A percentile compares a stretch with the other conserved stretches of the same genome.
These are phyloP conservation scores for Chamaea fasciata DNA, from an alignment of 2,113 vertebrate species.

Conservation along the genomic window DNA sequence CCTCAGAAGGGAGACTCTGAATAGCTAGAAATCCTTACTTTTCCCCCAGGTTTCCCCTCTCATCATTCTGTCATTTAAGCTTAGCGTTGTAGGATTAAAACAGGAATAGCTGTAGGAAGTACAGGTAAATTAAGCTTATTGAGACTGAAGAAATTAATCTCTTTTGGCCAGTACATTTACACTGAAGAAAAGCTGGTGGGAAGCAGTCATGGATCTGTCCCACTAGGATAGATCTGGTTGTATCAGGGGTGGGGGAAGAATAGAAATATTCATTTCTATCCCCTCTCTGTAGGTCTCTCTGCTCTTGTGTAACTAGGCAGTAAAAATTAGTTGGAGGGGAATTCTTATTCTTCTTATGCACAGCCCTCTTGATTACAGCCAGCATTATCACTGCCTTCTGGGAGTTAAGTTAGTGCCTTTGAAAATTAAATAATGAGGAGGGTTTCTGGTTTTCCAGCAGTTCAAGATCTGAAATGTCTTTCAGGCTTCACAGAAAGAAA, in stretches of 20 bases:
- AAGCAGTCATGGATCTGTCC: background rate
- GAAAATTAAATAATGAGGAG: background rate
- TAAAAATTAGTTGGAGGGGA: background rate
- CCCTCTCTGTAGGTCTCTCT: background rate
- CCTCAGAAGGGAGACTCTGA: background rate
- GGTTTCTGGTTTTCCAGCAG: background rate
- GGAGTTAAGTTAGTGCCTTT: background rate
- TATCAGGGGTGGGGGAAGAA: too few relatives aligned
- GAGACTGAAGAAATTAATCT: background rate
- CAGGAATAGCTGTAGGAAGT: background rate
- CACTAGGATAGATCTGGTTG: background rate
- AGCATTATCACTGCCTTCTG: background rate
- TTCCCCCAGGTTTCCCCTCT: background rate
- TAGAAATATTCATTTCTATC: background rate
- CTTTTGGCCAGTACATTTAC: background rate
- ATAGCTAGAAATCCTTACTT: background rate
- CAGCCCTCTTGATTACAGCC: background rate
- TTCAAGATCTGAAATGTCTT: background rate
- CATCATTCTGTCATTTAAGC: background rate
- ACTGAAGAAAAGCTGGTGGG: background rate
- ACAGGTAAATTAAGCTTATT: background rate
- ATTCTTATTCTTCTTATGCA: background rate
- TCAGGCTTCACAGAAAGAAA: background rate
- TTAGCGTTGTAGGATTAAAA: background rate
- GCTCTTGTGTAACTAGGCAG: background rate